These are phyloP conservation scores for Tragelaphus strepsiceros DNA, from an alignment of 2,113 vertebrate species.

Conservation along the genomic window DNA sequence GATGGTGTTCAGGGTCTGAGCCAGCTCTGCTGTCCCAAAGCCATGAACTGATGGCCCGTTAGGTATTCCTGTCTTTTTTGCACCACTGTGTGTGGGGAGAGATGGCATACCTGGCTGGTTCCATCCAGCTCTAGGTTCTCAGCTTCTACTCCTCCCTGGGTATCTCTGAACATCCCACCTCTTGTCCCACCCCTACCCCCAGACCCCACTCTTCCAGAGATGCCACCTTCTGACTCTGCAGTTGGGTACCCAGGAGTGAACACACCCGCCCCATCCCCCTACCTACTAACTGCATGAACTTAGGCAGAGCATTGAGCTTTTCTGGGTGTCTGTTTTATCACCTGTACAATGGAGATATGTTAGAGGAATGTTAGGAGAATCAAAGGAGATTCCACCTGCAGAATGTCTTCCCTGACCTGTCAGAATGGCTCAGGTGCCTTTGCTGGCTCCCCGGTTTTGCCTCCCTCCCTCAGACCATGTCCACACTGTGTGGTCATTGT, in stretches of 20 bases:
- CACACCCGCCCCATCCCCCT: fast-evolving
- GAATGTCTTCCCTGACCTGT: not conserved
- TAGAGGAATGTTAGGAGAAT: not conserved
- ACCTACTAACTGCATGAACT: not conserved
- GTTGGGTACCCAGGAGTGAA: not conserved
- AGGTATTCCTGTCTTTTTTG: not conserved
- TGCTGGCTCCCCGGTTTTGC: not conserved
- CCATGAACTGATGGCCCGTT: not conserved
- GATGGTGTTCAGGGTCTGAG: not conserved
- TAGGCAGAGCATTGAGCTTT: not conserved
- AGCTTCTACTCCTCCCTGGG: not conserved
- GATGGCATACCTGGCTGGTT: not conserved
- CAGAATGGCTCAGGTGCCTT: not conserved
- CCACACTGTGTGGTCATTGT: not conserved
- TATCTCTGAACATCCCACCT: not conserved
- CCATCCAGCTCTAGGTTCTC: not conserved
- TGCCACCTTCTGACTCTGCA: not conserved
- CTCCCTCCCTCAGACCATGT: not conserved
- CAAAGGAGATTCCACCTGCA: not conserved
- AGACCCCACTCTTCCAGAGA: not conserved
- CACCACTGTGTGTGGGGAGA: not conserved
- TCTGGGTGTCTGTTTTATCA: not conserved
- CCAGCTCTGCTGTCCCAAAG: not conserved
- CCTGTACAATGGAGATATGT: not conserved
- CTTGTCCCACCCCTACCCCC: not conserved